Evolutionary conservation across 2,888 invertebrate genomes (phyloP), one percentile per base, ranked within the genome.

Genomic region (Tanytarsus gracilentus): DNA sequence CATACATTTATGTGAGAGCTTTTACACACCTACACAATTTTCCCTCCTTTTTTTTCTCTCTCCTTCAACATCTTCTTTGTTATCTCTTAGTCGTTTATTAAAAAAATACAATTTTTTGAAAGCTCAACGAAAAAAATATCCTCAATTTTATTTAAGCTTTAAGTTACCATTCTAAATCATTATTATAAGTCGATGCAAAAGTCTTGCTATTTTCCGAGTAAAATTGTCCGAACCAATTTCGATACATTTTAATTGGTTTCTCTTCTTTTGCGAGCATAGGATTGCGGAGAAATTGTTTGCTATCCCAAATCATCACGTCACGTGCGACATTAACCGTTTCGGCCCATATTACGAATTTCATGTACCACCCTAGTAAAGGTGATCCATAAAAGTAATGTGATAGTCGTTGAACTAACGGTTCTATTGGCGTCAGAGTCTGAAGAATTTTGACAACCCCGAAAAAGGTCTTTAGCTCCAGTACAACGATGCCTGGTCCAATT

Each of bases 231-330:
- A 82, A 94, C 94, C 93, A 94, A 14, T 77, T 74, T 0, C 93
- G 77, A 70, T 85, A 90, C 0, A 79, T 76, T n/a, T 80, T 78
- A 1, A 94, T 82, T 0, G 81, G 75, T 5, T 78, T 78, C 69
- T 94, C 94, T 61, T 88, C 84, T 63, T 81, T 81, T 0, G 88
- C 84, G 62, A 90, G 77, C 0, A 84, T 68, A 0, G 93, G 92
- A 1, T 82, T 80, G 30, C 78, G 78, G 0, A 83, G 75, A 69
- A 82, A 93, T 8, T 77, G 78, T 68, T 94, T 94, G 72, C 84
- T 84, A 70, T 92, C 92, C 94, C 94, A 94, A 4, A 94, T 82
- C 63, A 78, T 78, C 0, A 93, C 80, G 69, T 94, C 94, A 0
- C 93, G 78, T 69, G 89, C 85, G 66, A 84, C 84, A 84, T 85